Evolutionary conservation across 2,888 invertebrate genomes (phyloP), one percentile per base, ranked within the genome.

Genomic region (Epinotia brunnichana): DNA sequence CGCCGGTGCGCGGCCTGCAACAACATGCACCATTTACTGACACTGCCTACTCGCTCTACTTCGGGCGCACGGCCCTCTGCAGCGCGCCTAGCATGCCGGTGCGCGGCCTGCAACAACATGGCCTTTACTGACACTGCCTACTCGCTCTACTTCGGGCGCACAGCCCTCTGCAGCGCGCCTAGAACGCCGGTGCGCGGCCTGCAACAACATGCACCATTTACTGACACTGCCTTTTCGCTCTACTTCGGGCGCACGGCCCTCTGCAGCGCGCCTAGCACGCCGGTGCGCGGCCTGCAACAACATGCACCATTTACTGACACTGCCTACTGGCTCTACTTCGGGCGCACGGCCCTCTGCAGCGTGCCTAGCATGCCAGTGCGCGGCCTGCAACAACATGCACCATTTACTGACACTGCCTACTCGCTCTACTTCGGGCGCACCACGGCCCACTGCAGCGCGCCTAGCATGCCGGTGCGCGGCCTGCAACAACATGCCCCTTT

Each of bases 311-410:
- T 66, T 41, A 66, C 21, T 17, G 17, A 64, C 35, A 54, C 19
- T 29, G 2, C 15, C 44, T 4, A 15, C 15, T 44, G 2, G 41
- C 13, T 13, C 35, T 24, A 24, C n/a, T n/a, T 88, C 77, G 92
- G 91, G 64, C 90, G 88, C 79, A 87, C 85, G 75, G 91, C 83
- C 76, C 89, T 83, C 80, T 88, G 85, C 80, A 92, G 85, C 74
- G 83, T 91, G 77, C 92, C 92, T 90, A 92, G 83, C 85, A 92
- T 88, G 78, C 92, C 92, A 76, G 88, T 89, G 77, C 91, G 90
- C 73, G 90, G 81, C 78, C 92, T 92, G 87, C 3, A 91, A 90
- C 84, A 86, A 73, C 44, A 56, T 62, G 11, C 35, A 51, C 54
- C 39, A 11, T 54, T 66, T 41, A 66, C 21, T 17, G 17, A 64